These are phyloP conservation scores for Holacanthus passer DNA, from an alignment of 2,113 vertebrate genomes.

Conservation along the genomic window DNA sequence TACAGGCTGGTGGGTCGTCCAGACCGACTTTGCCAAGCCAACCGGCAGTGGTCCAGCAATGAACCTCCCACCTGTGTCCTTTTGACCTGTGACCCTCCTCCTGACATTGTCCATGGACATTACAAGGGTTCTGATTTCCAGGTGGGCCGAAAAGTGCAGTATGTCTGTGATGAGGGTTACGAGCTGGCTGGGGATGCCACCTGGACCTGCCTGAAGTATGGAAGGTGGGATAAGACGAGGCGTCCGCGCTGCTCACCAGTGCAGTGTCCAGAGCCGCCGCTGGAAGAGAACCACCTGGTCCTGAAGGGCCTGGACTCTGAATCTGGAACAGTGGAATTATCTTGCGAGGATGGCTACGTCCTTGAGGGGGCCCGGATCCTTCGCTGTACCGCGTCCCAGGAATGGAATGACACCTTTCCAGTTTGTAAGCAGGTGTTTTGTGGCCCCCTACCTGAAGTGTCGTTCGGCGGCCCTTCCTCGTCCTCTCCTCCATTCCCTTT, in stretches of 20 bases:
- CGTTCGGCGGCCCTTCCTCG: conserved; percentile 87
- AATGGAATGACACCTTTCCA: conserved; percentile 96
- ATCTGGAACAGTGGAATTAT: conserved; percentile 88
- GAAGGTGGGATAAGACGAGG: conserved; percentile 90
- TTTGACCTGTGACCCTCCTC: conserved; percentile 91
- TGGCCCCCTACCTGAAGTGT: conserved; percentile 87
- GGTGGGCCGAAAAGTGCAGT: conserved; percentile 91
- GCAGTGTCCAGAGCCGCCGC: conserved; percentile 92
- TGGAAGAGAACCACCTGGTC: conserved; percentile 92
- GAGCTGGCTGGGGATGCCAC: conserved; percentile 89
- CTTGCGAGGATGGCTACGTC: conserved; percentile 92
- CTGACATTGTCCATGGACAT: conserved; percentile 87
- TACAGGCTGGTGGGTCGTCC: conserved; percentile 87
- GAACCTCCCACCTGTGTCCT: conserved; percentile 88
- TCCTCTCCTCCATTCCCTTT: conserved; percentile 83
- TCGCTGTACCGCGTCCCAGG: conserved; percentile 89
- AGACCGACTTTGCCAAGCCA: conserved; percentile 91
- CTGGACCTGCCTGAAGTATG: conserved; percentile 94
- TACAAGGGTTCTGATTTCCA: conserved; percentile 88
- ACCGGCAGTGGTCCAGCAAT: conserved; percentile 93
- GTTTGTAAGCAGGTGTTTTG: conserved; percentile 91
- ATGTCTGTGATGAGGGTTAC: conserved; percentile 94
- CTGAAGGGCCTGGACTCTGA: conserved; percentile 87
- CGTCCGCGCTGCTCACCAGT: conserved; percentile 89
- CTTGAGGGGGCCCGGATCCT: conserved; percentile 89